Base-by-base conservation (phyloP, 2,888 invertebrate genomes). In the Leptinotarsa rubiginosa region DNA sequence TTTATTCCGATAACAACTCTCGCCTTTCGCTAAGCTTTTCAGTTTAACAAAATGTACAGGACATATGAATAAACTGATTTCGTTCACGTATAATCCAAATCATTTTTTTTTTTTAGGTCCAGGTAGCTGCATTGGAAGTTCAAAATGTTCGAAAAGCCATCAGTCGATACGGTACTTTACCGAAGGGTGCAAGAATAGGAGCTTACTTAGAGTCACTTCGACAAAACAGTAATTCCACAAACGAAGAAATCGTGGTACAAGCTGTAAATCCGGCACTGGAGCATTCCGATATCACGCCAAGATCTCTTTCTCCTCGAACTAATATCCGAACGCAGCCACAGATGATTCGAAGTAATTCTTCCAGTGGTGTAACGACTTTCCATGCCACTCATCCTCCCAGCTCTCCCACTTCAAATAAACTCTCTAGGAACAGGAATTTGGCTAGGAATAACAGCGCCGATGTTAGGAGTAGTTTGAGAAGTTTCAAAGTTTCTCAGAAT, bases 131-230 rank as follows among this genome's bases (percentile, higher is more conserved):
- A 25, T 90, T 98, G 81, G 98, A 98, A 88, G 97, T 97, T 79
- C 96, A 97, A 89, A 98, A 98, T 89, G 97, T 98, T 69, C 95
- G 96, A 85, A 93, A 96, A 80, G 97, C 97, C 65, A 96, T 96
- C 80, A 97, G 96, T 88, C 92, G 97, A 41, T 98, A 98, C 87
- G 99, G 99, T 20, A 99, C 99, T 13, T 89, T 99, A 84, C 99
- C 99, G 0, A 99, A 98, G 88, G 97, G 96, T 66, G 97, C 97
- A 13, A 92, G 98, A 79, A 98, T 99, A 82, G 98, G 98, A 47
- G 98, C 98, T 7, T 99, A 97, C 88, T 89, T 99, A 71, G 98
- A 98, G 88, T 97, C 97, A 5, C 90, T 99, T 84, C 92, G 96
- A 64, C 95, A 96, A 85, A 94, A 94, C 85, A 94, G 93, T 67